A percentile compares a stretch with the other conserved stretches of the same genome.
Evolutionary conservation across 1,140 invertebrate genomes (phyloP).

Genomic region (Drosophila arizonae): DNA sequence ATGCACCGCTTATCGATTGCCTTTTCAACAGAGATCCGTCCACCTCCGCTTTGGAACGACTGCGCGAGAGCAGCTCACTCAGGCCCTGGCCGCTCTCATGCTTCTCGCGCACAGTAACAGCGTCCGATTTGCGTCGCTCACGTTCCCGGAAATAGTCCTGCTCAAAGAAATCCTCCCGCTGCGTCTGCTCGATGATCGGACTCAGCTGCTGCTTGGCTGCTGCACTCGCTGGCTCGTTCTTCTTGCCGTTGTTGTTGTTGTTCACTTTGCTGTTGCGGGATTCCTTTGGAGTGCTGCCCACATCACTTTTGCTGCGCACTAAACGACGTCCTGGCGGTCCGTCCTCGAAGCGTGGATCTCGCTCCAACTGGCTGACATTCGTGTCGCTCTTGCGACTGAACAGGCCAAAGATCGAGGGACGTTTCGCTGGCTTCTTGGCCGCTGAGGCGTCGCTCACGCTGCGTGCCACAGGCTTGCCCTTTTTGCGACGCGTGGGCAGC

Average conservation of each 20-base stretch:
- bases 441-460: conserved; percentile 85
- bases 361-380: conserved; percentile 63
- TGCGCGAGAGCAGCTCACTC: conserved; percentile 65
- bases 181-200: conserved; percentile 88
- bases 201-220: conserved; percentile 86
- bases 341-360: conserved; percentile 75
- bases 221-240: conserved; percentile 9
- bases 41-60: conserved; percentile 64
- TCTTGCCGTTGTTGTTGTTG: conserved; percentile 38
- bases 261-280: conserved; percentile 20
- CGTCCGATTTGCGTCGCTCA: conserved; percentile 77
- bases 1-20: conserved; percentile 57
- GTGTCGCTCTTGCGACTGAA: conserved; percentile 84
- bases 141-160: conserved; percentile 72
- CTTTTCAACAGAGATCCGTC: conserved; percentile 66
- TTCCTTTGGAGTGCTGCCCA: conserved; percentile 77
- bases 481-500: conserved; percentile 75
- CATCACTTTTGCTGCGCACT: conserved; percentile 88
- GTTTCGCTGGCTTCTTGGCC: conserved; percentile 79
- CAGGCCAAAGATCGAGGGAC: conserved; percentile 85
- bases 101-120: conserved; percentile 77
- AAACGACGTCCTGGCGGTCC: conserved; percentile 65
- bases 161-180: conserved; percentile 87
- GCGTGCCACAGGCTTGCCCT: conserved; percentile 71
- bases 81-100: conserved; percentile 67